Base-by-base conservation (phyloP, 2,113 vertebrate species). In the Pionites leucogaster region DNA sequence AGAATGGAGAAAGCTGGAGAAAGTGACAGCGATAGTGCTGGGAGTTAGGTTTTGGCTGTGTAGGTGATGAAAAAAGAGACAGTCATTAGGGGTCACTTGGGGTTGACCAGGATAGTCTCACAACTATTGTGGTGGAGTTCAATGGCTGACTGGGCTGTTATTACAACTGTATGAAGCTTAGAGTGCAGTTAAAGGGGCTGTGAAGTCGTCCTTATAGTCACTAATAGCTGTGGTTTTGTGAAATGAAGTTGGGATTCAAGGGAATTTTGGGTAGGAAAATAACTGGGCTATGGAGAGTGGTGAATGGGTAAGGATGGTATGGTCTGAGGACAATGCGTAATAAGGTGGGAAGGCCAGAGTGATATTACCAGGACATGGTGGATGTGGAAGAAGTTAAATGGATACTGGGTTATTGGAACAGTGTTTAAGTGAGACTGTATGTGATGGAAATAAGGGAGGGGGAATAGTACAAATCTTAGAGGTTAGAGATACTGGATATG, bases 331-430 rank as follows among this genome's bases (percentile, higher is more conserved):
- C 37, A 70, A 17, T 17, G 8, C 42, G 18, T 37, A 17, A 6
- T 35, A 35, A 24, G 10, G 12, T 72, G 24, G 55, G 62, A 79
- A 62, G 29, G 11, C 52, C 63, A 27, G 13, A 14, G 7, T 31
- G 47, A 25, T 31, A 44, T 2, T 20, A 37, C 2, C 2, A 16
- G 46, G 23, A 19, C 0, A 0, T 42, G 29, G 25, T 57, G 29
- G 17, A 47, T 39, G 12, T 67, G 14, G 24, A 69, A 72, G 24
- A 17, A 12, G 16, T 53, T 70, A 44, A 71, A 25, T 27, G 15
- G 7, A 18, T 7, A 44, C 22, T 69, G 29, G 44, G 17, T 37
- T 64, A 13, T 5, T 44, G 10, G 10, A 49, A 33, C 8, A 41
- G 3, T 41, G 28, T 11, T 88, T 59, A 6, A 41, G 5, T 53